Conservation (phyloP, 2,888 invertebrate genomes). For the Tenthredo notha region DNA sequence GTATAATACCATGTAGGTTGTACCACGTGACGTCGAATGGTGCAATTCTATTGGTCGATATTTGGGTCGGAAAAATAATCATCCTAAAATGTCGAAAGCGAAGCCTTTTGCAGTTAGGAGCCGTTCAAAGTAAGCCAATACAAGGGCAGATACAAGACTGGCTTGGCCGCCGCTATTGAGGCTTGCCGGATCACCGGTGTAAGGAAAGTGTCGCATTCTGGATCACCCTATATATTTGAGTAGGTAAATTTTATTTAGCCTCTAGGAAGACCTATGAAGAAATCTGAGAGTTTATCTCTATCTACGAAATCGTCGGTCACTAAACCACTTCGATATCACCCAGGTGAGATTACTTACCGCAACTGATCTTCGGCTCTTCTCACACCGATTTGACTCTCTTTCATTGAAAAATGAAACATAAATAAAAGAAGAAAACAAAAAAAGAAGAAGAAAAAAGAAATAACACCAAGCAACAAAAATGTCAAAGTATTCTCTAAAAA, state of each 20-base stretch:
- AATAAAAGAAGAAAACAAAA: background rate
- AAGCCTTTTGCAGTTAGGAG: too few relatives aligned
- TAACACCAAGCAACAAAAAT: background rate
- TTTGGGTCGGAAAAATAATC: too few relatives aligned
- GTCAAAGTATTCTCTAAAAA: background rate
- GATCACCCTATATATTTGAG: too few relatives aligned
- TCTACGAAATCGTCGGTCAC: slow-evolving; percentile 37
- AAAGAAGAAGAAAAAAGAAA: background rate
- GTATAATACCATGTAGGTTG: too few relatives aligned
- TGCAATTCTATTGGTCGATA: too few relatives aligned
- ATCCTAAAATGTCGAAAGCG: too few relatives aligned
- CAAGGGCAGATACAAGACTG: too few relatives aligned
- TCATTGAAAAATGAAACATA: background rate
- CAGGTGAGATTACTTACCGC: slow-evolving; percentile 26
- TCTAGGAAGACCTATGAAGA: slow-evolving; percentile 24
- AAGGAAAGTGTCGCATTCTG: too few relatives aligned
- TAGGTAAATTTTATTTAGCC: slow-evolving; percentile 28
- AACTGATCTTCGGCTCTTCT: slow-evolving; percentile 33
- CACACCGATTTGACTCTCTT: background rate
- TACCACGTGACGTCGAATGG: too few relatives aligned
- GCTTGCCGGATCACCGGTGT: too few relatives aligned
- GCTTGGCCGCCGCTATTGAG: too few relatives aligned
- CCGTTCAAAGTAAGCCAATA: too few relatives aligned
- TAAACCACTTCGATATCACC: slow-evolving; percentile 44
- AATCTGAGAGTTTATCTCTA: slow-evolving; percentile 12